Evolutionary conservation across 2,113 vertebrate genomes (phyloP), one percentile per base, ranked within the genome.

Genomic region (Bothrops jararaca): DNA sequence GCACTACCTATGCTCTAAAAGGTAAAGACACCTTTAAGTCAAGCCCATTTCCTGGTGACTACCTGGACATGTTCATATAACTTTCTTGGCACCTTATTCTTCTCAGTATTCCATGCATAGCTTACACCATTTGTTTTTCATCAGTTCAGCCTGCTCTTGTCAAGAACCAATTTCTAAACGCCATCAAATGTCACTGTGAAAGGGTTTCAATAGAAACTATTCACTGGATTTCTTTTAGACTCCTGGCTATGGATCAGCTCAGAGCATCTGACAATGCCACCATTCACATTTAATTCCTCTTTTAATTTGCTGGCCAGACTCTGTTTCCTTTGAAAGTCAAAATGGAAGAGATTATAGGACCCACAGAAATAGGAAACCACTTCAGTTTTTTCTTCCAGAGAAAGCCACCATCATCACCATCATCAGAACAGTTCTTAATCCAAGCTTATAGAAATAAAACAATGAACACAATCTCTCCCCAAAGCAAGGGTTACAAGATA

Each of bases 401-500:
- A 89, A 91, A 56, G 48, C 85, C 10, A 86, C 50, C 86, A 23
- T 2, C 10, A 1, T 45, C 23, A 45, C 85, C 42, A 74, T 1
- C n/a, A 85, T 45, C 11, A 57, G 89, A 91, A 80, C 8, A 53
- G 23, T 58, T 88, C n/a, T 20, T 64, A 15, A 86, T 58, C 92
- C 92, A 89, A 93, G 86, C 11, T 86, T 54, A 64, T 52, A 80
- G 45, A 88, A 93, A 85, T 12, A 91, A 91, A 91, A 80, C 24
- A 52, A 53, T 56, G 91, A 86, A 89, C 74, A n/a, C 89, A 92
- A 91, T 20, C 69, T 64, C 34, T 89, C 8, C 85, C 22, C 58
- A 87, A 93, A 96, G 95, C 88, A 29, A 42, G 0, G 2, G 24
- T 69, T 94, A 88, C 0, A 93, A 89, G 91, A 93, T 53, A 92